A percentile compares a stretch with the other conserved stretches of the same genome.
Evolutionary conservation across 2,113 vertebrate genomes (phyloP).

Genomic region (Aegotheles bennettii): DNA sequence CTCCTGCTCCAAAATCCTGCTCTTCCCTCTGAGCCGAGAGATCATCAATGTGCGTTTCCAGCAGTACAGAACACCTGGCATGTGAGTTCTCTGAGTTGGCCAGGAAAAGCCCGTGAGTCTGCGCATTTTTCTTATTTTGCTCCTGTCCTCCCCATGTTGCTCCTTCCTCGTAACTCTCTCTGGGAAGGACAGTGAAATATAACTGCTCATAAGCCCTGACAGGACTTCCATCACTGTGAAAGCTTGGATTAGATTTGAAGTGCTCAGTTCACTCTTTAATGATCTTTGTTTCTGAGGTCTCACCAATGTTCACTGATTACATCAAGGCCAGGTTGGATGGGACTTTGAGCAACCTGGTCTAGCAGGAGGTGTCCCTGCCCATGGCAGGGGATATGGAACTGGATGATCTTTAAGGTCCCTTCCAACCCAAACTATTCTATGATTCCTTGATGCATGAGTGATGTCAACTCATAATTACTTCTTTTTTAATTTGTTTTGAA

Average conservation of each 20-base stretch:
- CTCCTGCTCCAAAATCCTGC: not conserved
- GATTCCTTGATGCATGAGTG: not conserved
- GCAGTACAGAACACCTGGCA: not conserved
- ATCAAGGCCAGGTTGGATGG: too few species aligned
- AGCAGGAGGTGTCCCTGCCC: too few species aligned
- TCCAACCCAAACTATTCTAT: too few species aligned
- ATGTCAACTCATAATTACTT: not conserved
- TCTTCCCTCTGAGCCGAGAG: not conserved
- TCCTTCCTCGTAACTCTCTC: not conserved
- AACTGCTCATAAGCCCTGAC: not conserved
- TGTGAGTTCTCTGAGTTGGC: fast-evolving
- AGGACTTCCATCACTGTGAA: not conserved
- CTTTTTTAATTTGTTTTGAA: not conserved
- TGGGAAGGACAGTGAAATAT: not conserved
- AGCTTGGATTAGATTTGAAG: not conserved
- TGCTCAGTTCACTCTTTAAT: not conserved
- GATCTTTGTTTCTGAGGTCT: not conserved
- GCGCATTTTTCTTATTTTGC: fast-evolving
- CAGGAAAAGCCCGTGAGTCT: not conserved
- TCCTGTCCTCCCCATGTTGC: fast-evolving
- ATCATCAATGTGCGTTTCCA: not conserved
- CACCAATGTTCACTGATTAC: not conserved
- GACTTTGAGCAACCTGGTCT: too few species aligned
- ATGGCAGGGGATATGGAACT: too few species aligned
- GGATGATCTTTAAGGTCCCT: too few species aligned